These are phyloP conservation scores for Penaeus japonicus DNA, from an alignment of 1,140 invertebrate genomes.

Conservation along the genomic window DNA sequence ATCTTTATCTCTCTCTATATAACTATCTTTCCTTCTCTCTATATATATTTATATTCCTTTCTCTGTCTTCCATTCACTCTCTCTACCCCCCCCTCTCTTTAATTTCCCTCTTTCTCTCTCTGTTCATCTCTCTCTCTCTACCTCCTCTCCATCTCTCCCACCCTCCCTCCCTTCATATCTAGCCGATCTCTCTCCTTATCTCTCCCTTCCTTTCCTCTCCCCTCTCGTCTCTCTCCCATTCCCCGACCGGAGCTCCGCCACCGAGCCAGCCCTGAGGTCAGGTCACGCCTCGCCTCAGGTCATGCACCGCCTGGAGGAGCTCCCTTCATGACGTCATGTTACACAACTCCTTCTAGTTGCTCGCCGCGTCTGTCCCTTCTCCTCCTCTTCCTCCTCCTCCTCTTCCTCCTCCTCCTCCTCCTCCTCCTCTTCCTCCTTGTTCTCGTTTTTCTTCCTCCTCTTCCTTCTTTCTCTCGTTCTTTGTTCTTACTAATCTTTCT, in stretches of 20 bases:
- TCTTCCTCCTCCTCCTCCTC: not conserved
- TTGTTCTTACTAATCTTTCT: not conserved
- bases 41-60: no score
- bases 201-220: no score
- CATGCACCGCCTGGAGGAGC: not conserved
- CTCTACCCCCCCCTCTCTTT: no score
- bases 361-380: not conserved
- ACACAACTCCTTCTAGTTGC: not conserved
- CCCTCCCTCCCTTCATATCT: no score
- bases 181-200: no score
- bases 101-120: no score
- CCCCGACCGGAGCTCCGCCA: not conserved
- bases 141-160: no score
- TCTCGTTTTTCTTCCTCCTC: no score
- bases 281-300: not conserved
- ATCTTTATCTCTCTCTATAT: no score
- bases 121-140: no score
- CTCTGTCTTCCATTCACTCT: no score
- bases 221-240: not conserved
- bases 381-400: not conserved
- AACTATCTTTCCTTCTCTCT: no score
- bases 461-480: not conserved
- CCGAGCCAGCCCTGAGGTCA: not conserved
- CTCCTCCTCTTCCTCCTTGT: not conserved
- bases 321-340: not conserved